Evolutionary conservation across 92 coral and sea anemone species (phyloP).

Genomic region (Actinernus sp.): DNA sequence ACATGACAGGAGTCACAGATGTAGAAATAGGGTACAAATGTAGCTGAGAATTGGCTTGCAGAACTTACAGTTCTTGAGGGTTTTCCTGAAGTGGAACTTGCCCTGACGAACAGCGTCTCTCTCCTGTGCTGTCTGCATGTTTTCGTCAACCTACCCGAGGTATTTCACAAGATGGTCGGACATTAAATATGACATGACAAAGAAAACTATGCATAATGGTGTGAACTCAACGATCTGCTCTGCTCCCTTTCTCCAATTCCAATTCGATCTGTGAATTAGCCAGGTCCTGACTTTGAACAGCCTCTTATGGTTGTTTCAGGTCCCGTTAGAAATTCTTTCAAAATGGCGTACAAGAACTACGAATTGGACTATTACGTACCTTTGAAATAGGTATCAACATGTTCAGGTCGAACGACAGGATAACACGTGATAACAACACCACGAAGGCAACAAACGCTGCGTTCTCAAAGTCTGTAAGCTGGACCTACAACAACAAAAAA

Average conservation of each 20-base stretch:
- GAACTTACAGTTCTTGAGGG: constrained; percentile 88
- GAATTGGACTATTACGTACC: constrained; percentile 70
- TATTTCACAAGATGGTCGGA: no score
- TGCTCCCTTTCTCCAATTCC: no score
- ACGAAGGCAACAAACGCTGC: constrained; percentile 94
- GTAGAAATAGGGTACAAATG: no score
- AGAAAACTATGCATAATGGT: no score
- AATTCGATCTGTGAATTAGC: no score
- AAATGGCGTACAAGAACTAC: no score
- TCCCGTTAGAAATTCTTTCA: no score
- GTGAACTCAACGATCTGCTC: no score
- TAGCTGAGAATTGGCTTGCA: background rate
- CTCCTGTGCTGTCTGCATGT: constrained; percentile 88
- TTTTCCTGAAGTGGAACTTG: constrained; percentile 82
- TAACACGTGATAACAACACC: constrained; percentile 88
- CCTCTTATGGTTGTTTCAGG: no score
- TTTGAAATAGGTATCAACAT: constrained; percentile 90
- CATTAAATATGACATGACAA: no score
- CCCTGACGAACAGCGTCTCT: constrained; percentile 91
- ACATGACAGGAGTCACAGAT: no score
- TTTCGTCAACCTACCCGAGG: constrained; percentile 71
- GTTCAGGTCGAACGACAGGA: constrained; percentile 92
- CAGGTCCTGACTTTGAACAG: no score
- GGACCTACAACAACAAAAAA: constrained; percentile 66
- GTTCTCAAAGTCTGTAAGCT: constrained; percentile 97